These are phyloP conservation scores for Acridotheres tristis DNA, from an alignment of 2,797 vertebrate species.

Conservation along the genomic window DNA sequence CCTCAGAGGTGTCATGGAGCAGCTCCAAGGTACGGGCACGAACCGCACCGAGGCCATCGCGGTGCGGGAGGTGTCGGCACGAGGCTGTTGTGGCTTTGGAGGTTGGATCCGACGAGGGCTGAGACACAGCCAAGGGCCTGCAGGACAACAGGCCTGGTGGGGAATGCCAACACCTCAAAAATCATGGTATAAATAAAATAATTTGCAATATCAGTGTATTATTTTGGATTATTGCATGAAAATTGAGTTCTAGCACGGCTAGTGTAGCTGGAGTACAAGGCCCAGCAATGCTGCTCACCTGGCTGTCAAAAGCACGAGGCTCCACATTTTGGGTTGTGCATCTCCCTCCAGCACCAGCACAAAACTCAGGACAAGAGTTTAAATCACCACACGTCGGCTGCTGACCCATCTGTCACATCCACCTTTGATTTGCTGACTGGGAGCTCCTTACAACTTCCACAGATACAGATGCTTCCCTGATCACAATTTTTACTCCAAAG, in stretches of 20 bases:
- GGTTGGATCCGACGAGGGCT: rapidly evolving
- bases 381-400: background rate
- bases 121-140: rapidly evolving
- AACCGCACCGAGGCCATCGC: rapidly evolving
- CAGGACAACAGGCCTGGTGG: rapidly evolving
- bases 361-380: background rate
- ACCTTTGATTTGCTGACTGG: background rate
- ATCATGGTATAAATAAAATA: rapidly evolving
- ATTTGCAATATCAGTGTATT: rapidly evolving
- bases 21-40: rapidly evolving
- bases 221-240: background rate
- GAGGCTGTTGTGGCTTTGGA: rapidly evolving
- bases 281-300: background rate
- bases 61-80: rapidly evolving
- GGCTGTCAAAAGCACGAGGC: background rate
- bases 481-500: background rate
- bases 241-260: rapidly evolving
- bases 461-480: background rate
- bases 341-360: background rate
- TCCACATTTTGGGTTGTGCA: rapidly evolving
- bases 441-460: background rate
- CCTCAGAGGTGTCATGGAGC: rapidly evolving
- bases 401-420: background rate
- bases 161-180: background rate
- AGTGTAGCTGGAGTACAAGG: rapidly evolving